Evolutionary conservation across 2,797 vertebrate species (phyloP), one percentile per base, ranked within the genome.

Genomic region (Peromyscus aztecus): DNA sequence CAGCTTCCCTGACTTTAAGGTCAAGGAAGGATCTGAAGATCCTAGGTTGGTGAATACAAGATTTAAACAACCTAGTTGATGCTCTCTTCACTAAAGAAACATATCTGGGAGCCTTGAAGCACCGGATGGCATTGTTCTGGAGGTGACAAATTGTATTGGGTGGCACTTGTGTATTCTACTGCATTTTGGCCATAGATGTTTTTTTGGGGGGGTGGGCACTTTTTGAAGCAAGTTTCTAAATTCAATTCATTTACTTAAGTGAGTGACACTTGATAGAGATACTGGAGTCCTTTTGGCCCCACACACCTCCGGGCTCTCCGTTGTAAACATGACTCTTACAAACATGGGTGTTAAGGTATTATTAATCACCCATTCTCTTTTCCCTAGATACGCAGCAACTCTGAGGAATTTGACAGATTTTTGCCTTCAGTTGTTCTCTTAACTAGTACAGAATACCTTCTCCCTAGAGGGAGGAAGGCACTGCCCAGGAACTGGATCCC

Each of bases 391-490:
- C 0, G 0, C 37, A 87, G 37, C 75, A 73, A 90, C 31, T 78
- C 43, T 12, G 7, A 89, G 61, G 69, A 94, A 71, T 93, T 84
- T 65, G 89, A 69, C 87, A 69, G 37, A 75, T 63, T 95, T 95
- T 88, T 76, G 57, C n/a, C 21, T 77, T 69, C 86, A 61, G 95
- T 4, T 8, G 43, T 24, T 11, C n/a, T 76, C 67, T 78, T 1
- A 43, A 78, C 23, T 27, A 11, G 59, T 43, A 49, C 40, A 27
- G 4, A 43, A 52, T 43, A 46, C 77, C 37, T 37, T 52, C n/a
- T 93, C 52, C 17, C 43, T 6, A 0, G 37, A 57, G 92, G 34
- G 73, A 87, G 59, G 43, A 52, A 83, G 52, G 34, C 61, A 89
- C 59, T 73, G 77, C 2, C 78, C 1, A 8, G 67, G 78, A 85